Base-by-base conservation (phyloP, 1,140 invertebrate species). In the Oscheius sp. region DNA sequence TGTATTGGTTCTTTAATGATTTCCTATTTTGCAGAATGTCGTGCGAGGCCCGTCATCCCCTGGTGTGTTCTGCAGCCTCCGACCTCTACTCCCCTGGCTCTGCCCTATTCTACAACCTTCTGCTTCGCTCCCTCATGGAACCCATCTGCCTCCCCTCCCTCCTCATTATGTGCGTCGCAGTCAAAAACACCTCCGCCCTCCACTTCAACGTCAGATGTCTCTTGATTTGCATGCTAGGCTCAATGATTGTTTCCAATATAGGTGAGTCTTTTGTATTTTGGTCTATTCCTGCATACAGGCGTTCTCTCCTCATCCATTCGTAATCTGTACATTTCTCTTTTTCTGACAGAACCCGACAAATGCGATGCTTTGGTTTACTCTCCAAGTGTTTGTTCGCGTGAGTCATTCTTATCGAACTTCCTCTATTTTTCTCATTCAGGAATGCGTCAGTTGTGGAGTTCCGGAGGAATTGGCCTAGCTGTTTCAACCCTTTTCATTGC, bases 171-270 rank as follows among this genome's bases (percentile, higher is more conserved):
- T 55, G 49, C 23, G 28, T 55, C 7, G 49, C 49, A 20, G 49
- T 55, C 4, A 7, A 20, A 13, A 15, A 55, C 15, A 23, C 49
- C 7, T 15, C 49, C 7, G 49, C 49, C 7, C 23, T 55, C 7
- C 49, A 55, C 23, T 55, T 55, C 49, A 55, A 55, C 49, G 28
- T 55, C 7, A 7, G 49, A 55, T 55, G 49, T 55, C 49, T 55
- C 4, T 26, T 55, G 7, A 55, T 23, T 26, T 55, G 49, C 28
- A 55, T 55, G 49, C 23, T 55, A 26, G 49, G 15, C 49, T 55
- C 49, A 20, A 55, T 55, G 49, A 55, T 55, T 26, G 28, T 55
- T 4, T 55, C 49, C 49, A 55, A 55, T 55, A 13, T 55, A 23
- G 49, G 49, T 55, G 49, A 55, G 49, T 13, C n/a, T n/a, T n/a